Conservation (phyloP, 1,140 invertebrate species). For the Littorina saxatilis region DNA sequence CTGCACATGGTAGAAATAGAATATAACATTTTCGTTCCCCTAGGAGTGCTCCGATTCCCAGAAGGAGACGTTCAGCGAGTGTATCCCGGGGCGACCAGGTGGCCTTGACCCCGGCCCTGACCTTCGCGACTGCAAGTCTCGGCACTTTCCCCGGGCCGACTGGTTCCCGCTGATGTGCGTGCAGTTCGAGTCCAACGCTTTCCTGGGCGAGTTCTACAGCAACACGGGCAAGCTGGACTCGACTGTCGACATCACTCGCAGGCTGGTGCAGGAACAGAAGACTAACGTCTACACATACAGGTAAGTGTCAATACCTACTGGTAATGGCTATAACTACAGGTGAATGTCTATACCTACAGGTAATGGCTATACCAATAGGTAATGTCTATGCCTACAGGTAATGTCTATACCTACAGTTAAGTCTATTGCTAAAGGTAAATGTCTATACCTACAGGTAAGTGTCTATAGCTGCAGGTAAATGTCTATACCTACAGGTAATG, state of each 20-base stretch:
- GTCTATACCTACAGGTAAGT: neutral
- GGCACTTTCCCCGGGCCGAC: slow-evolving; percentile 51
- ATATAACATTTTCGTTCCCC: no score
- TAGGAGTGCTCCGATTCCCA: slow-evolving; percentile 55
- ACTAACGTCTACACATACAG: slow-evolving; percentile 38
- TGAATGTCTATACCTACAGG: neutral
- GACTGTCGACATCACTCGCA: slow-evolving; percentile 28
- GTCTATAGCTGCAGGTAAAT: neutral
- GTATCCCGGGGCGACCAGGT: slow-evolving; percentile 54
- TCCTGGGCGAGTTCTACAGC: slow-evolving; percentile 56
- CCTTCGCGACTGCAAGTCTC: slow-evolving; percentile 54
- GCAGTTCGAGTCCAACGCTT: slow-evolving; percentile 54
- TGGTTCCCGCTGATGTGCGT: slow-evolving; percentile 66
- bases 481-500: neutral
- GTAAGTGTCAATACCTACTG: slow-evolving; percentile 2
- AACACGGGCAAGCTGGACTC: slow-evolving; percentile 39
- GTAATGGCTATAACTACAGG: neutral
- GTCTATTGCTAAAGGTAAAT: no score
- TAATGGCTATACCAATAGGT: no score
- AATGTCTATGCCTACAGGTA: neutral
- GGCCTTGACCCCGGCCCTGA: slow-evolving; percentile 42
- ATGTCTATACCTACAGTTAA: neutral
- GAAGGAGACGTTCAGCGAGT: slow-evolving; percentile 51
- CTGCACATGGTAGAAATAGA: no score
- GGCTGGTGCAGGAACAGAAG: slow-evolving; percentile 20